These are phyloP conservation scores for Sterna hirundo DNA, from an alignment of 2,113 vertebrate genomes.

Conservation along the genomic window DNA sequence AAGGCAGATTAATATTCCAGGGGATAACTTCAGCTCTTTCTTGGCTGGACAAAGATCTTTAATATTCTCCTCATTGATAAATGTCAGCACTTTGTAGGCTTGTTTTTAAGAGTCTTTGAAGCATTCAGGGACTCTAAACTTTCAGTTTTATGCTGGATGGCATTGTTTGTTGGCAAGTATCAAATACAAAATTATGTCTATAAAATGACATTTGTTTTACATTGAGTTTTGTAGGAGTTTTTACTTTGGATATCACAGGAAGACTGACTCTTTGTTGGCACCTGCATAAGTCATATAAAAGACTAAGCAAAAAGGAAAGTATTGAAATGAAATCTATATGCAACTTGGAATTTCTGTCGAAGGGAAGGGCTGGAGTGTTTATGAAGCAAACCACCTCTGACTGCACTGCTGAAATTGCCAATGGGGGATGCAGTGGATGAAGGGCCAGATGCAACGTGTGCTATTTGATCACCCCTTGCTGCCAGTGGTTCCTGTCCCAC, in stretches of 20 bases:
- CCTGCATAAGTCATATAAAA: not conserved
- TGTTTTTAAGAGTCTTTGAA: not conserved
- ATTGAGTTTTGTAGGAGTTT: not conserved
- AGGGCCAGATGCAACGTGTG: not conserved
- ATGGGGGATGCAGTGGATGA: not conserved
- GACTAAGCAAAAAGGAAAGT: not conserved
- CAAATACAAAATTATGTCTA: not conserved
- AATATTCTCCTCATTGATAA: not conserved
- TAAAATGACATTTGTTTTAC: not conserved
- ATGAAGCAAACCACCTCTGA: not conserved
- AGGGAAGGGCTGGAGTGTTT: not conserved
- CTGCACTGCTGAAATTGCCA: not conserved
- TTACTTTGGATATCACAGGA: not conserved
- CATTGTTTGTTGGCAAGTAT: not conserved
- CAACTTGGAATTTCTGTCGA: not conserved
- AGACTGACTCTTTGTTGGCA: not conserved
- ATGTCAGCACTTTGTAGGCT: not conserved
- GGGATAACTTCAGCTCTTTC: not conserved
- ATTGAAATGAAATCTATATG: not conserved
- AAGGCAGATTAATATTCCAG: not conserved
- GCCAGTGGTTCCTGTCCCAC: not conserved
- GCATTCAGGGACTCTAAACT: not conserved
- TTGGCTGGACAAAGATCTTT: not conserved
- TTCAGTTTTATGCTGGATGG: not conserved
- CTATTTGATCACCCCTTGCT: not conserved